These are phyloP conservation scores for Rostratula benghalensis DNA, from an alignment of 2,113 vertebrate species.

Conservation along the genomic window DNA sequence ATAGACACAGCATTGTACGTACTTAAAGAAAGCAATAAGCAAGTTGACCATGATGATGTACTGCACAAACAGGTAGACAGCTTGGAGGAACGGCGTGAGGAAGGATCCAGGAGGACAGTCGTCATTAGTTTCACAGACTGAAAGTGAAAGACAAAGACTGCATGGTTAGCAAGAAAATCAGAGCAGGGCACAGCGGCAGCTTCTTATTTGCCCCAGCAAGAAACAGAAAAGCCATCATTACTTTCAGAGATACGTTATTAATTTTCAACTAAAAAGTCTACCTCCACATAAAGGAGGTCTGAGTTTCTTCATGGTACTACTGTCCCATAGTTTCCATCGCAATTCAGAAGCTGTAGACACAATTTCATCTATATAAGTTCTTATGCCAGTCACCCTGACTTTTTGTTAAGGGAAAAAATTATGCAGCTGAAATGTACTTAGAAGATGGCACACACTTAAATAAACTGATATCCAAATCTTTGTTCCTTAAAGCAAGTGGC, in stretches of 20 bases:
- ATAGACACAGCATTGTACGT: slow-evolving; percentile 48
- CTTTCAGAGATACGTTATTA: background rate
- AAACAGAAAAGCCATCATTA: background rate
- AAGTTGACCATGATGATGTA: slow-evolving; percentile 99
- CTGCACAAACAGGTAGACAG: slow-evolving; percentile 95
- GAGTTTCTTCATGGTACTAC: background rate
- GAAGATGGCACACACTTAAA: background rate
- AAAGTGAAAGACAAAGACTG: slow-evolving; percentile 9
- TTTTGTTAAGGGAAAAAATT: background rate
- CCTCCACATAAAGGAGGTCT: background rate
- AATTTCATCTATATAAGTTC: background rate
- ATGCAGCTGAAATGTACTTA: background rate
- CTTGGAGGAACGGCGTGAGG: slow-evolving; percentile 89
- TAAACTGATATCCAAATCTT: background rate
- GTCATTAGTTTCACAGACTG: slow-evolving; percentile 78
- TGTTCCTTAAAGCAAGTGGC: background rate
- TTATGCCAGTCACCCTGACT: background rate
- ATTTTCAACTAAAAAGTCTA: background rate
- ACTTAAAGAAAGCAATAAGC: slow-evolving; percentile 98
- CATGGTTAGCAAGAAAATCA: background rate
- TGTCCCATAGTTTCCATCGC: too few relatives aligned
- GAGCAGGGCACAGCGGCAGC: background rate
- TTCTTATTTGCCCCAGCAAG: background rate
- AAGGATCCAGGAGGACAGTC: slow-evolving; percentile 89
- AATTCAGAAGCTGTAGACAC: background rate